phyloP scores from a whole-genome alignment of 2,113 vertebrate species.

The Poeciliopsis prolifica region DNA sequence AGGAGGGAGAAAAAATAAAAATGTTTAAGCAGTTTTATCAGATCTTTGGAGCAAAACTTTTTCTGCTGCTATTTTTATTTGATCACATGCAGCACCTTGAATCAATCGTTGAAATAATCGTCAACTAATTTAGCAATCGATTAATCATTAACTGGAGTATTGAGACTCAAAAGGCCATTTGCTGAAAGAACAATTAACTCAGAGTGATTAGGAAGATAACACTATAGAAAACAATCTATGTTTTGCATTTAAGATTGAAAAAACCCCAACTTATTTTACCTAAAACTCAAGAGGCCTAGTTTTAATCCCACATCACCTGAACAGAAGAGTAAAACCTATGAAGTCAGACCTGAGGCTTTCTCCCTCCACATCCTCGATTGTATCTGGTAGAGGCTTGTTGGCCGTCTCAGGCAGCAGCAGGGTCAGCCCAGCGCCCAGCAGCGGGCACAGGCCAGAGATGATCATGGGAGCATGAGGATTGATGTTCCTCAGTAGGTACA shows the following conservation, averaged over 20 bases:
- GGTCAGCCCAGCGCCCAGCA: constrained; percentile 70
- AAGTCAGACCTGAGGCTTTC: constrained; percentile 44
- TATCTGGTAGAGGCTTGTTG: constrained; percentile 71
- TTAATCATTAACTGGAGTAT: no score
- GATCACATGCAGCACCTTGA: no score
- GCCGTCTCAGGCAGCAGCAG: constrained; percentile 75
- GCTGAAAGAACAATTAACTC: no score
- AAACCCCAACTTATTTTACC: no score
- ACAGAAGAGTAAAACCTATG: neutral
- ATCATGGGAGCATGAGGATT: constrained; percentile 70
- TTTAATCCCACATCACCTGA: neutral
- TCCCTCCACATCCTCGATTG: constrained; percentile 67
- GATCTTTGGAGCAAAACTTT: neutral
- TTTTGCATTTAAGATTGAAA: no score
- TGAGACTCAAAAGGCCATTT: no score
- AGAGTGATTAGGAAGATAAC: no score
- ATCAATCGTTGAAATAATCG: no score
- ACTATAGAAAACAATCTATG: no score
- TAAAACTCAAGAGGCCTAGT: neutral
- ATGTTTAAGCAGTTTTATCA: neutral
- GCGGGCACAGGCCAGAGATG: constrained; percentile 71
- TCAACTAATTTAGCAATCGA: no score
- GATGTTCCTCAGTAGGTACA: constrained; percentile 59
- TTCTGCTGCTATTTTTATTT: no score
- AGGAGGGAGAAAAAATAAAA: neutral